phyloP scores from a whole-genome alignment of 2,113 vertebrate genomes.

The Elachura formosa region DNA sequence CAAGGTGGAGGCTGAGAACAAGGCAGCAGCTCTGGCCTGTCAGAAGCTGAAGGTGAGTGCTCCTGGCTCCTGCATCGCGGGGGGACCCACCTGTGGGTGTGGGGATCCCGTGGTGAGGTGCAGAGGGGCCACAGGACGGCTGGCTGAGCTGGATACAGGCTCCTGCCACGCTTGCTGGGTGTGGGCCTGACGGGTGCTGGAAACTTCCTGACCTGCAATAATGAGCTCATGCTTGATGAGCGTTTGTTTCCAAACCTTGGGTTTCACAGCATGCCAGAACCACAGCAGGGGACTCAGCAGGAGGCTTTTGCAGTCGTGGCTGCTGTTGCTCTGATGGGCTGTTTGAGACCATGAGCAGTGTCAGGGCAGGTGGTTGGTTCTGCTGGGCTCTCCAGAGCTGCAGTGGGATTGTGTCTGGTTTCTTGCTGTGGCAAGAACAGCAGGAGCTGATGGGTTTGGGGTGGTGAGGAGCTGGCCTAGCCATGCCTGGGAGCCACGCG shows the following conservation, averaged over 20 bases:
- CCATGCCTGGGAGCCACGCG: accelerated
- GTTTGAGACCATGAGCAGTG: neutral
- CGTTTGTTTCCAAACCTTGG: accelerated
- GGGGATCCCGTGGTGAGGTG: too few species aligned
- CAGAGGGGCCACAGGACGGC: too few species aligned
- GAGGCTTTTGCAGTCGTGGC: neutral
- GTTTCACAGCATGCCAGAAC: neutral
- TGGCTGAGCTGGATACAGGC: too few species aligned
- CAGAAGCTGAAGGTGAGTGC: slow-evolving; percentile 85
- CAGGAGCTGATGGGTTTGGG: neutral
- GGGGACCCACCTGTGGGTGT: accelerated
- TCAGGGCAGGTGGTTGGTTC: neutral
- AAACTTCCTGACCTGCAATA: neutral
- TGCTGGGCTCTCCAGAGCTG: neutral
- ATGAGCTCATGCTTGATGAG: neutral
- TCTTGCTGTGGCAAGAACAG: neutral
- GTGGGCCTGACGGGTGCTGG: neutral
- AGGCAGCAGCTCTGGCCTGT: slow-evolving; percentile 88
- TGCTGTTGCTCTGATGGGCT: neutral
- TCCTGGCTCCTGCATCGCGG: accelerated
- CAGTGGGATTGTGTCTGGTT: neutral
- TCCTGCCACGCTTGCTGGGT: accelerated
- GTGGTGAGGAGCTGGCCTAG: neutral
- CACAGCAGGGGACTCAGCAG: neutral
- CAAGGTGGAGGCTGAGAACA: slow-evolving; percentile 81